Evolutionary conservation across 2,888 invertebrate genomes (phyloP), one percentile per base, ranked within the genome.

Genomic region (Nematopogon swammerdamellus): DNA sequence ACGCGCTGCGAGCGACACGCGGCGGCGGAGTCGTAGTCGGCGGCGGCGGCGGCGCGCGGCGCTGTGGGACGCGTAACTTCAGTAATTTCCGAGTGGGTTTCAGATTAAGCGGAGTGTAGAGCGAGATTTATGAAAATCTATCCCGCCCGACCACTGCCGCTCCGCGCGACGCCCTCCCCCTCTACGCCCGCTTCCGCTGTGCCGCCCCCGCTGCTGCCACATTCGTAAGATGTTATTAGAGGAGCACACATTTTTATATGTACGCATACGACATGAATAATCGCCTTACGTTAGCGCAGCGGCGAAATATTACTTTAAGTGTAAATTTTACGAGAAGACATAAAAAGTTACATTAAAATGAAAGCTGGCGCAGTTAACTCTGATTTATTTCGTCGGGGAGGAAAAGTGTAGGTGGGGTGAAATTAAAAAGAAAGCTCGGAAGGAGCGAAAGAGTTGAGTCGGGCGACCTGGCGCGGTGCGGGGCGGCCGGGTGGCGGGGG

Each of bases 321-420:
- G 55, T 55, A 55, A 55, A 55, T 55, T 55, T 55, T 53, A 55
- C 52, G 53, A 44, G 44, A 49, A 50, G 53, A 55, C 53, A 55
- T 55, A 55, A 55, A 55, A 55, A 55, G 55, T 53, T 52, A 53
- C 55, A 55, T 55, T 55, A 55, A 55, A 55, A 55, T 55, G 55
- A 55, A 55, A 53, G 53, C 53, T 48, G 36, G 50, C 51, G 55
- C 55, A 55, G 55, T 55, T 55, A 55, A 51, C 52, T 49, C 52
- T 55, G 55, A 55, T 55, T 55, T 55, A 55, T 52, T 36, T 36
- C 11, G 36, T 14, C 11, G 36, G 14, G 36, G 36, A 14, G 14
- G 36, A 36, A 36, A 36, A 36, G 36, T 36, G 36, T 36, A 8
- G 36, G 36, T 36, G 36, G 36, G 36, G 36, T 14, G 36, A 36